Percentiles rank a stretch among this genome's conserved stretches.
Conservation (phyloP, 2,888 invertebrate genomes). For the Calameuta pallipes region DNA sequence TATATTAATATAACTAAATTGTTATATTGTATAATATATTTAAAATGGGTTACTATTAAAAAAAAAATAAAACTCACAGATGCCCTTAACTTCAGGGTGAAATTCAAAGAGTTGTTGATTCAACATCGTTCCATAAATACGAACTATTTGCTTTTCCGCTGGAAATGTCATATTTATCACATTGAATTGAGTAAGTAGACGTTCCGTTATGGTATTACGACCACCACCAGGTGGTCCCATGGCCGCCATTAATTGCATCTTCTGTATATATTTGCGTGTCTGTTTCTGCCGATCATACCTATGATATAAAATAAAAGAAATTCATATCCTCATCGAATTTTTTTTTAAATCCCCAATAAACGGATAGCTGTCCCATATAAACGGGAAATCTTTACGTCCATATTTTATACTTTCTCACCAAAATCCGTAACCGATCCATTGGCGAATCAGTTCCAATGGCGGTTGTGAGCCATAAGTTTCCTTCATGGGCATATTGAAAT, state of each 20-base stretch:
- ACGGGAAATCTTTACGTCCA: neutral
- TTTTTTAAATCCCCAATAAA: neutral
- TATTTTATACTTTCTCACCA: conserved; percentile 68
- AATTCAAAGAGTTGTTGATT: conserved; percentile 82
- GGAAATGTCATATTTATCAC: conserved; percentile 86
- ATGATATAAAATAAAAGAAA: neutral
- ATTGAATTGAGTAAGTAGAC: conserved; percentile 83
- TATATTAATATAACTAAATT: conserved; percentile 39
- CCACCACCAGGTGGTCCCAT: conserved; percentile 93
- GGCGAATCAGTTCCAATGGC: conserved; percentile 84
- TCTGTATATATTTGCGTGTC: conserved; percentile 80
- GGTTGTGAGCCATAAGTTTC: conserved; percentile 91
- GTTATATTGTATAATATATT: conserved; percentile 15
- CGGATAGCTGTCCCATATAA: neutral
- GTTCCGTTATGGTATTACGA: conserved; percentile 80
- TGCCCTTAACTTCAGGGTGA: conserved; percentile 81
- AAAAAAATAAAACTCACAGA: conserved; percentile 66
- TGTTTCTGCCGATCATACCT: conserved; percentile 83
- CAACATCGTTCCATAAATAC: conserved; percentile 89
- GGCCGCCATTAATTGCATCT: conserved; percentile 81
- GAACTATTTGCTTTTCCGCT: conserved; percentile 78
- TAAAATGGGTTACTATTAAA: conserved; percentile 12
- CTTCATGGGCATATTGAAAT: conserved; percentile 92
- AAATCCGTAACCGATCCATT: conserved; percentile 91
- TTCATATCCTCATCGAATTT: neutral